Evolutionary conservation across 2,888 invertebrate genomes (phyloP), one percentile per base, ranked within the genome.

Genomic region (Aromia moschata): DNA sequence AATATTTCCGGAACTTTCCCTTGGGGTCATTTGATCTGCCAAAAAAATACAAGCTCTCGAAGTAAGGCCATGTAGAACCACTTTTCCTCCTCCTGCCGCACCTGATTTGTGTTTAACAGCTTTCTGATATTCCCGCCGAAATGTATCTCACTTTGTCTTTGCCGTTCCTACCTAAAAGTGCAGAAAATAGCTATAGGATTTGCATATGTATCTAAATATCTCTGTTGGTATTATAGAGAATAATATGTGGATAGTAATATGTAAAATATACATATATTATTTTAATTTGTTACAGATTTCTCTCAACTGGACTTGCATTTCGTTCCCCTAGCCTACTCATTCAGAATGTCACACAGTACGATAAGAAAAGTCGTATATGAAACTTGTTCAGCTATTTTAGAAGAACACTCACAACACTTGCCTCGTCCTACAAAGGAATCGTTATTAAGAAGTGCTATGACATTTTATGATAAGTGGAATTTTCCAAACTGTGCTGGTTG

Each of bases 371-470:
- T 64, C 20, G 43, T 69, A 20, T 60, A 67, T 60, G 58, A 62
- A 62, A 69, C 70, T 53, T 66, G 65, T 65, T 36, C 58, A 63
- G 68, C 61, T 18, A 68, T 72, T 56, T 70, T 70, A 7, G 66
- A 61, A 66, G 45, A 60, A 62, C 36, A 57, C 31, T 58, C 54
- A 55, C 31, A 62, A 45, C 66, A 69, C 43, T 62, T 72, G 68
- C 65, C 67, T 52, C 37, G 53, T 14, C 69, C 69, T 46, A 61
- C 65, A 52, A 31, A 11, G 16, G 41, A 57, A 40, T 47, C 20
- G 37, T 49, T 45, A 14, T 44, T 43, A 12, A 15, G 12, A 18
- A 46, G 25, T 52, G 36, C 60, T 2, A 17, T 40, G 1, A 49
- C 30, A 10, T 60, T 53, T 46, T 40, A 40, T 37, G 16, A 38